Evolutionary conservation across 2,888 invertebrate genomes (phyloP).

Genomic region (Teinopalpus imperialis): DNA sequence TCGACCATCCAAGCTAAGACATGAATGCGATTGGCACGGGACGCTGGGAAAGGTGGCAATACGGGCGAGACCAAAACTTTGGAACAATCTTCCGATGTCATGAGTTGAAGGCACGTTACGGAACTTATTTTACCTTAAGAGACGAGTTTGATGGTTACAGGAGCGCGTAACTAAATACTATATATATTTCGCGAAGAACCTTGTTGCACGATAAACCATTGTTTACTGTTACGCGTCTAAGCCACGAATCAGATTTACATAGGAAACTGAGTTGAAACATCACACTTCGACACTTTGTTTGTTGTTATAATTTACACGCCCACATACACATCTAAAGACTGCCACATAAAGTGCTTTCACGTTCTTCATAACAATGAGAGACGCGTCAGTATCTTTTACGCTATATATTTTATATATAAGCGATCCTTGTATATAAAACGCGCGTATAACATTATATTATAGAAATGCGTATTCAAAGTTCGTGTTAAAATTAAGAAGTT

Average conservation of each 20-base stretch:
- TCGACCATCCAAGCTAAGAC: conserved; percentile 9
- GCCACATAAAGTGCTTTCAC: conserved; percentile 18
- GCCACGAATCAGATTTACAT: conserved; percentile 60
- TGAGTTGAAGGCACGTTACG: not conserved
- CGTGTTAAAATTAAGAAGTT: not conserved
- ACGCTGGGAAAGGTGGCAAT: conserved; percentile 10
- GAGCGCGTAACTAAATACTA: conserved; percentile 16
- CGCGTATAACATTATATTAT: not conserved
- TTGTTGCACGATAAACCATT: conserved; percentile 30
- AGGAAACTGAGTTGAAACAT: conserved; percentile 52
- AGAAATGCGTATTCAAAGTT: conserved; percentile 1
- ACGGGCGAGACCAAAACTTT: conserved; percentile 6
- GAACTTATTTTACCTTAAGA: conserved; percentile 5
- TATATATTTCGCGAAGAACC: conserved; percentile 28
- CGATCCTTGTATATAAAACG: not conserved
- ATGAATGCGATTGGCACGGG: conserved; percentile 3
- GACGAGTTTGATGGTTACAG: not conserved
- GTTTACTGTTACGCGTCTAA: conserved; percentile 35
- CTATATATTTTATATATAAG: conserved; percentile 14
- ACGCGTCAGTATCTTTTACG: conserved; percentile 13
- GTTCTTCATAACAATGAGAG: conserved; percentile 14
- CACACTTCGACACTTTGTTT: conserved; percentile 44
- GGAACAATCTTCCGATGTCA: conserved; percentile 13
- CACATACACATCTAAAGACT: conserved; percentile 35
- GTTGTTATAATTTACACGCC: conserved; percentile 44